Base-by-base conservation (phyloP, 1,140 invertebrate species). In the Anadara kagoshimensis region DNA sequence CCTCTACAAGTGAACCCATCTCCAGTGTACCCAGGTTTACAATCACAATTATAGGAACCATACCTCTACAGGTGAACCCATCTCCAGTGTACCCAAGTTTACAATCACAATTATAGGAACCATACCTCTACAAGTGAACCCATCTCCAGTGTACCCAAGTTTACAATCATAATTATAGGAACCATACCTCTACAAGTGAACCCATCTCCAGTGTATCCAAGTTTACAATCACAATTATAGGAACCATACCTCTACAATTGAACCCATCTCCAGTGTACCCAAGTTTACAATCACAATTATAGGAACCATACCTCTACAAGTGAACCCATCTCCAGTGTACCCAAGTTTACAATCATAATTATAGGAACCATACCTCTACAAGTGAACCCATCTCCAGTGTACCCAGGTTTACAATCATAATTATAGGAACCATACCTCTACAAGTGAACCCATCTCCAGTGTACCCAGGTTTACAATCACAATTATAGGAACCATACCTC, bases 341-440 rank as follows among this genome's bases (percentile, higher is more conserved):
- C 87, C 87, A 14, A 75, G 72, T 73, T 82, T 81, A 72, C 88
- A 89, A 69, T 83, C 79, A 79, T 87, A 89, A 47, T 84, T 85
- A 47, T 83, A 89, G 26, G 85, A 86, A 2, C 88, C 88, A 20
- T 82, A 79, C 71, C 88, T 88, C 62, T 83, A 78, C 76, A 86
- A 89, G n/a, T n/a, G n/a, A n/a, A n/a, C n/a, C n/a, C n/a, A n/a
- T n/a, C 49, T 83, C 83, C 51, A 82, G 88, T 22, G 83, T 84
- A 5, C 88, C 87, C 18, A 77, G 91, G 71, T 94, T 92, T 85
- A 96, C 96, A 62, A 93, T 92, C 29, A 36, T 7, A 36, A n/a
- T 36, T 36, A 36, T 36, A 36, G 29, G 29, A 36, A 36, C 29
- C 29, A 66, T 76, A 86, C 86, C 86, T 85, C 82, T 82, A 71